phyloP scores from a whole-genome alignment of 2,888 invertebrate species.

The Stenodema calcarata region DNA sequence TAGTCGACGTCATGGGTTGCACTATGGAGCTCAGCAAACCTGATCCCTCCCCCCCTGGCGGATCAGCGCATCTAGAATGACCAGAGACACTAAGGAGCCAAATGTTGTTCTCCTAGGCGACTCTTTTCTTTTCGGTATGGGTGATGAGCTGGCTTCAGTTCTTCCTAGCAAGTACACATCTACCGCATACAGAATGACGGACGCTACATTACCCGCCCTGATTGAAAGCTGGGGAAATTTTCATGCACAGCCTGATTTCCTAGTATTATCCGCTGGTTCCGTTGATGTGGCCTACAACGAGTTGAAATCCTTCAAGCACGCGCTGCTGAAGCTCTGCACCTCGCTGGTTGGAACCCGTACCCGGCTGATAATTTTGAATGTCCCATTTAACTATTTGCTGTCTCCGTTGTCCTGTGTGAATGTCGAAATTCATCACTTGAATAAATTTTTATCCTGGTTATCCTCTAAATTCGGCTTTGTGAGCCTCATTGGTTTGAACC shows the following conservation, averaged over 20 bases:
- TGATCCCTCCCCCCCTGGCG: no score
- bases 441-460: no score
- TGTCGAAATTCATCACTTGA: neutral
- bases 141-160: neutral
- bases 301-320: neutral
- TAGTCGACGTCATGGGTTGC: no score
- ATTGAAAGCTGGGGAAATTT: neutral
- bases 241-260: neutral
- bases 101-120: neutral
- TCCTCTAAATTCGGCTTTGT: no score
- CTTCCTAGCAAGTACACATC: neutral
- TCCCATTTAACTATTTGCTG: constrained; percentile 6
- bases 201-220: neutral
- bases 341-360: no score
- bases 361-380: neutral
- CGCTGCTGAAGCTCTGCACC: neutral
- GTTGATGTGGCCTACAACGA: neutral
- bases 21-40: no score
- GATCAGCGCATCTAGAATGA: no score
- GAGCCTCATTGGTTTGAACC: no score
- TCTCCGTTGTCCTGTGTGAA: neutral
- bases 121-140: neutral
- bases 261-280: neutral
- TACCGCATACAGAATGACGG: neutral
- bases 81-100: no score